Evolutionary conservation across 2,797 vertebrate species (phyloP).

Genomic region (Malurus splendens): DNA sequence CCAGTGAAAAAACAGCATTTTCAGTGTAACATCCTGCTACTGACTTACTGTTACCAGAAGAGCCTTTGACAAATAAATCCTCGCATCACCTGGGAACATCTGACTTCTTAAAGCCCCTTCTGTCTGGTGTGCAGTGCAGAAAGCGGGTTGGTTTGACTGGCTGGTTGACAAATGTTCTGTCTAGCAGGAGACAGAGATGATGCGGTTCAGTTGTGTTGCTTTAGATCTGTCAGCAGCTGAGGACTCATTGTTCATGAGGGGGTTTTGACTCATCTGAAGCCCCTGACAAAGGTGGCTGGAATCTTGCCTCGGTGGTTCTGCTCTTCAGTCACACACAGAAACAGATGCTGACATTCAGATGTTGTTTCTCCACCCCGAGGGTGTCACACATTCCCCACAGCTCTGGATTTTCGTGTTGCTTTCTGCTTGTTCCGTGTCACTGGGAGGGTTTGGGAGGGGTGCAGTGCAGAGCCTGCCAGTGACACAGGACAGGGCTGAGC

Average conservation of each 20-base stretch:
- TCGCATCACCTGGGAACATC: constrained; percentile 42
- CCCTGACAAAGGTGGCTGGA: constrained; percentile 46
- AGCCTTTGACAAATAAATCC: constrained; percentile 47
- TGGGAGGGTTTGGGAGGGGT: neutral
- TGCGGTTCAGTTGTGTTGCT: constrained; percentile 37
- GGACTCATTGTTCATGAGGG: constrained; percentile 31
- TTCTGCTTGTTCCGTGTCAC: neutral
- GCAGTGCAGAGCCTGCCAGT: neutral
- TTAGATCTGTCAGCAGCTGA: constrained; percentile 55
- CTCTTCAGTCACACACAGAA: constrained; percentile 12
- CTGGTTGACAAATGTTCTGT: constrained; percentile 48
- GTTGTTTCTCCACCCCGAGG: neutral
- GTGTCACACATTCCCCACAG: neutral
- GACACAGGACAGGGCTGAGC: neutral
- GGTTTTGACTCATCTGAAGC: constrained; percentile 46
- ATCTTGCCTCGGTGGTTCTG: constrained; percentile 8
- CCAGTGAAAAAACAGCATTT: neutral
- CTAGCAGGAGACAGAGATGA: constrained; percentile 3
- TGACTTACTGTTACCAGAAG: neutral
- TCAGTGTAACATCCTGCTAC: neutral
- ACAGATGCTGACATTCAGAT: constrained; percentile 18
- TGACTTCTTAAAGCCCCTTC: constrained; percentile 34
- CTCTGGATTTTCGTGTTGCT: neutral
- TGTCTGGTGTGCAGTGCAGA: constrained; percentile 1
- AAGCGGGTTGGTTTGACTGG: constrained; percentile 33